Base-by-base conservation (phyloP, 2,888 invertebrate genomes). In the Acrobasis repandana region DNA sequence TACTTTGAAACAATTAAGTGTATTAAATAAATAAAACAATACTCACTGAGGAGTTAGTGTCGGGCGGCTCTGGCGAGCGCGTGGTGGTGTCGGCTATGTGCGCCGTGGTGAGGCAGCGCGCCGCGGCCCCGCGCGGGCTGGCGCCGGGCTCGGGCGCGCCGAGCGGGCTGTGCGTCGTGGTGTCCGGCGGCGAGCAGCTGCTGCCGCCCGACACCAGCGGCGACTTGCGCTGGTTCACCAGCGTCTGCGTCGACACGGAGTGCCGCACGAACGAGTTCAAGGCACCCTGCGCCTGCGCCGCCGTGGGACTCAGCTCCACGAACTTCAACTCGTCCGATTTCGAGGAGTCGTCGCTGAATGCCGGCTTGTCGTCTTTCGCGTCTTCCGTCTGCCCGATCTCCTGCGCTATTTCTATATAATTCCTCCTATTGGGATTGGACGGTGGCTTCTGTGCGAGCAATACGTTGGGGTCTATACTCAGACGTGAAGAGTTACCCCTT, bases 141-240 rank as follows among this genome's bases (percentile, higher is more conserved):
- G 72, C 69, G 38, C 38, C 11, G 38, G 82, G 70, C 67, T 87
- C 89, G 50, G 90, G 85, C 5, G 94, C 93, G 61, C 95, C 95
- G 62, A 95, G 90, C 14, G 97, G 97, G 83, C 96, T 96, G 76
- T 96, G 96, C 0, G 97, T 97, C 0, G 97, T 97, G 0, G 97
- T 97, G 75, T 97, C 97, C 0, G 97, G 97, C 8, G 97, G 96
- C 50, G 83, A 84, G 64, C 82, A 74, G 18, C 83, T 9, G 80
- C 77, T 48, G 72, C 78, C 15, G 76, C 61, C 20, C 58, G 48
- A 64, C 59, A 18, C 58, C 52, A 14, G 38, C 51, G 68, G 70
- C 28, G 68, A 66, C 65, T 67, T 66, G 8, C 58, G 73, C 61
- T 75, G 76, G 50, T 75, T 93, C 49, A 93, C 93, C 63, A 95